phyloP scores from a whole-genome alignment of 2,113 vertebrate genomes.

The Notothenia coriiceps region DNA sequence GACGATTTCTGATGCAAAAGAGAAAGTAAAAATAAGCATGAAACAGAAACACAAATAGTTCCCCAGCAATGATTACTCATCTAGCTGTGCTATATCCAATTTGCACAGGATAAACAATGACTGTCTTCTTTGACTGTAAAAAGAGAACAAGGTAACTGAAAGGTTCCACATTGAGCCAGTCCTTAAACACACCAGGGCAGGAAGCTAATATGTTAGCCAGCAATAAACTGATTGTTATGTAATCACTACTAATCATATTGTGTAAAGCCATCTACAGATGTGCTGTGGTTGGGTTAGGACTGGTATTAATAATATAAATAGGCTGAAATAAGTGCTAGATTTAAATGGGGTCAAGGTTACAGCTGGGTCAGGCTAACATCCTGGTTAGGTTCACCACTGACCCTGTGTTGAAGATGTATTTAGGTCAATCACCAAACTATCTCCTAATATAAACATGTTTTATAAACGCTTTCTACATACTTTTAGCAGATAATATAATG shows the following conservation, averaged over 20 bases:
- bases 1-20: slow-evolving; percentile 87
- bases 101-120: neutral
- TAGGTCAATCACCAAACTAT: too few species aligned
- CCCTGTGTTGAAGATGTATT: too few species aligned
- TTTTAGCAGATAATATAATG: neutral
- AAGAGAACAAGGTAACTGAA: neutral
- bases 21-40: slow-evolving; percentile 9
- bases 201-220: slow-evolving; percentile 10
- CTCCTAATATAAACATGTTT: too few species aligned
- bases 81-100: neutral
- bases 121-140: neutral
- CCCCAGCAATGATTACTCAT: slow-evolving; percentile 5
- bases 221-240: neutral
- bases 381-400: neutral
- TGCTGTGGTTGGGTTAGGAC: neutral
- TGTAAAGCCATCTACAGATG: too few species aligned
- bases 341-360: neutral
- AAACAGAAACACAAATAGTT: slow-evolving; percentile 20
- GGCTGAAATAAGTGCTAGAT: neutral
- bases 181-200: slow-evolving; percentile 33
- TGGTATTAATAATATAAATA: neutral
- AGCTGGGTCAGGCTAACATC: neutral
- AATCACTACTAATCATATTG: neutral
- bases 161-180: neutral
- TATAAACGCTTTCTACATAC: too few species aligned